Evolutionary conservation across 1,140 invertebrate genomes (phyloP).

Genomic region (Drosophila bifasciata): DNA sequence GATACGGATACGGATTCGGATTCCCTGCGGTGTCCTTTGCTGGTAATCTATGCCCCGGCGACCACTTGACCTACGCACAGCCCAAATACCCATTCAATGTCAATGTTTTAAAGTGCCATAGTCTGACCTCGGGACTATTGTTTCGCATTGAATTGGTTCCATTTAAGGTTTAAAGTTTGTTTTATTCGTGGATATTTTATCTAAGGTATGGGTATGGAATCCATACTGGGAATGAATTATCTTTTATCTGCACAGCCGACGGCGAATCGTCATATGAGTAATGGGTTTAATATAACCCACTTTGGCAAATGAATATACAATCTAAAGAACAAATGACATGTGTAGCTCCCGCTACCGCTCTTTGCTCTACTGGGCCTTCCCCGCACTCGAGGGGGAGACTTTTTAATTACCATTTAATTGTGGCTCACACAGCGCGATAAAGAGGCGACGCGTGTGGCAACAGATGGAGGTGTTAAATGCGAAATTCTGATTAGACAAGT

Average conservation of each 20-base stretch:
- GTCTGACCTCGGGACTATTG: slow-evolving; percentile 16
- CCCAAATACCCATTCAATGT: slow-evolving; percentile 56
- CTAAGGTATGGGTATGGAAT: background rate
- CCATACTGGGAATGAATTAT: too few species aligned
- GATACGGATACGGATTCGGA: slow-evolving; percentile 15
- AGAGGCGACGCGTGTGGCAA: slow-evolving; percentile 17
- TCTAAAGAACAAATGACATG: background rate
- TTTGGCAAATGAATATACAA: slow-evolving; percentile 12
- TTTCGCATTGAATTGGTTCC: slow-evolving; percentile 18
- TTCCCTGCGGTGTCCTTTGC: slow-evolving; percentile 60
- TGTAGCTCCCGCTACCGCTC: slow-evolving; percentile 18
- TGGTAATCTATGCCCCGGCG: slow-evolving; percentile 49
- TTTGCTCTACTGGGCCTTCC: background rate
- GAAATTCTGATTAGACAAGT: slow-evolving; percentile 51
- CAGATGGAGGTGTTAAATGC: slow-evolving; percentile 33
- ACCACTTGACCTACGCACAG: background rate
- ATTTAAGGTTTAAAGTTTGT: slow-evolving; percentile 11
- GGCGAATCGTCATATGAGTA: slow-evolving; percentile 2
- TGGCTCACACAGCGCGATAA: slow-evolving; percentile 25
- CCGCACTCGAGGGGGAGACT: background rate
- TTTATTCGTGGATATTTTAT: slow-evolving; percentile 15
- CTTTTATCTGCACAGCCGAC: too few species aligned
- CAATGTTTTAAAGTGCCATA: slow-evolving; percentile 53
- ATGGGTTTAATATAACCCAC: slow-evolving; percentile 7
- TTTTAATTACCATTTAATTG: slow-evolving; percentile 73